Conservation (phyloP, 2,888 invertebrate species). For the Hyposoter didymator region DNA sequence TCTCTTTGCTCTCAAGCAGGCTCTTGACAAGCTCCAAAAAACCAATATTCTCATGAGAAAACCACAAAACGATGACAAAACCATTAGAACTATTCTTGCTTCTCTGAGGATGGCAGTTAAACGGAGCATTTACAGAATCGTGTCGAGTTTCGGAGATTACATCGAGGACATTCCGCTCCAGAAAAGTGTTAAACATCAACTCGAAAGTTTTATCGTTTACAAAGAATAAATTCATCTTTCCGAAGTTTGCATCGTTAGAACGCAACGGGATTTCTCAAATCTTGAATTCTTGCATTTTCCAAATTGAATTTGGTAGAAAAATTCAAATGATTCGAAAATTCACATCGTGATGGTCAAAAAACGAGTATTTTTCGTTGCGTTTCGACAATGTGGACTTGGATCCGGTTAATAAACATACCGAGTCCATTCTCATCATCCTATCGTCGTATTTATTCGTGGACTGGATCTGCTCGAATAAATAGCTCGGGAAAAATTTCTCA, state of each 20-base stretch:
- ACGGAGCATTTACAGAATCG: constrained; percentile 90
- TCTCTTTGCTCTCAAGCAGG: constrained; percentile 88
- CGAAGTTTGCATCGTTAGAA: constrained; percentile 8
- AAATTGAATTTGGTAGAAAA: neutral
- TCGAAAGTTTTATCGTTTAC: constrained; percentile 88
- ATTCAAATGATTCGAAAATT: neutral
- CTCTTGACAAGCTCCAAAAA: constrained; percentile 90
- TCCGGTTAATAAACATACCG: neutral
- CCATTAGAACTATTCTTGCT: constrained; percentile 87
- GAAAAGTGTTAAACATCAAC: constrained; percentile 86
- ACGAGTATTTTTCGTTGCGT: neutral
- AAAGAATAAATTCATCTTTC: constrained; percentile 84
- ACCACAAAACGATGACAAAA: constrained; percentile 86
- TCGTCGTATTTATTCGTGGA: neutral
- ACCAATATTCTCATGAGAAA: constrained; percentile 87
- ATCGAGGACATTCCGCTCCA: constrained; percentile 88
- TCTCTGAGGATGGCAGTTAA: constrained; percentile 88
- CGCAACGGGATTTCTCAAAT: constrained; percentile 3
- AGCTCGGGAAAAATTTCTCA: neutral
- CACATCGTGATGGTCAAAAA: no score
- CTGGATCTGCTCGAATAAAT: neutral
- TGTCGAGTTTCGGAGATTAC: constrained; percentile 88
- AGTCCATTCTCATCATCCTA: neutral
- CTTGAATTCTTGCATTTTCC: neutral
- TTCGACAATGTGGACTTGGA: neutral